Base-by-base conservation (phyloP, 2,113 vertebrate species). In the Chionis minor region DNA sequence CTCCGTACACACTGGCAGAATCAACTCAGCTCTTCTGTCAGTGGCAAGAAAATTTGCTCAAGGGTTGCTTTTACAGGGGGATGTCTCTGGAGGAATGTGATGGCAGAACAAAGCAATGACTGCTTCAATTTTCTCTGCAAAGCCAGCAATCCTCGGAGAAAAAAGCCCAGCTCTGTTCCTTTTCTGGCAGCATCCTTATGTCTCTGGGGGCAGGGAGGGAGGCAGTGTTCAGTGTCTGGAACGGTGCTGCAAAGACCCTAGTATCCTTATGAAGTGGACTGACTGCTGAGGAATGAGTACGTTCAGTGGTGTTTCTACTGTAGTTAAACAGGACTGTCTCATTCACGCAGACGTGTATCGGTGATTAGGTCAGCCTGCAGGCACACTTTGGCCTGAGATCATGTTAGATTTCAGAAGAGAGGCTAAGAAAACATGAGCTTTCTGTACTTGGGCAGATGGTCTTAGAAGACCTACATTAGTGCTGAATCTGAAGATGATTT, bases 51-150 rank as follows among this genome's bases (percentile, higher is more conserved):
- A 84, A 94, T 82, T 94, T 79, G 67, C 91, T 87, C 81, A 81
- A 74, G 86, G 40, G 5, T 78, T 73, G 90, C 47, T 81, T 92
- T 93, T 74, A 55, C 58, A n/a, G 92, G 51, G 16, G 30, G 21
- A 19, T 14, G 62, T 44, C 88, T 92, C 92, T 91, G 78, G 35
- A 77, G 81, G 70, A 62, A 54, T 20, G 28, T n/a, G 66, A 94
- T 63, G 45, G 86, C 74, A 72, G 63, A 65, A 96, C 94, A 96
- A 89, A 96, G 88, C 75, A 72, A 40, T 13, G 56, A 54, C 65
- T 94, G 91, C 95, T 92, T 75, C 78, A 12, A 5, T 92, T 95
- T 93, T 84, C 91, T 92, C 58, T 91, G 83, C 78, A 80, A 77
- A 94, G 62, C 9, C 42, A 56, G 67, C 67, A 62, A 2, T 18